phyloP scores from a whole-genome alignment of 2,113 vertebrate genomes.

The Leiothrix lutea region DNA sequence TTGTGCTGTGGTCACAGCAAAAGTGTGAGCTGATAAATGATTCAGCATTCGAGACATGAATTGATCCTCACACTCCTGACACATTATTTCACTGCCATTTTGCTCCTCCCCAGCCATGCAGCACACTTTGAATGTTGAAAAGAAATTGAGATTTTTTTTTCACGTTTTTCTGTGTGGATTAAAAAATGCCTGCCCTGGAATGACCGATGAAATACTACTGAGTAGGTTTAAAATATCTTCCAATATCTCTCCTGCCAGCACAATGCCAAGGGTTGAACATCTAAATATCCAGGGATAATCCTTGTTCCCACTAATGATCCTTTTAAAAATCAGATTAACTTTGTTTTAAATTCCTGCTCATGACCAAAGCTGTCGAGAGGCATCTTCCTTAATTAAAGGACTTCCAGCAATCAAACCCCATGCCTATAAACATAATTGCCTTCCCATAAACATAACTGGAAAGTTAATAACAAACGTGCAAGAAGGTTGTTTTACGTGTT shows the following conservation, averaged over 20 bases:
- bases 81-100: not conserved
- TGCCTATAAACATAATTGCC: not conserved
- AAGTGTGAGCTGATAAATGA: not conserved
- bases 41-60: not conserved
- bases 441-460: not conserved
- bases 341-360: not conserved
- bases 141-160: not conserved
- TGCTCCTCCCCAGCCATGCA: not conserved
- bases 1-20: rapidly evolving
- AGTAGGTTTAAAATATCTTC: not conserved
- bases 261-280: not conserved
- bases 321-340: slow-evolving; percentile 2
- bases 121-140: not conserved
- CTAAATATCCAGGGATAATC: not conserved
- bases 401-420: not conserved
- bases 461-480: not conserved
- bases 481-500: not conserved
- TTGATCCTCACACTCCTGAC: not conserved
- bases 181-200: not conserved
- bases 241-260: not conserved
- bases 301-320: not conserved
- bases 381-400: not conserved
- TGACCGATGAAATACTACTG: not conserved
- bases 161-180: not conserved
- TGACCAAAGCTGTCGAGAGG: not conserved